Evolutionary conservation across 1,140 invertebrate genomes (phyloP), one percentile per base, ranked within the genome.

Genomic region (Hylaeus volcanicus): DNA sequence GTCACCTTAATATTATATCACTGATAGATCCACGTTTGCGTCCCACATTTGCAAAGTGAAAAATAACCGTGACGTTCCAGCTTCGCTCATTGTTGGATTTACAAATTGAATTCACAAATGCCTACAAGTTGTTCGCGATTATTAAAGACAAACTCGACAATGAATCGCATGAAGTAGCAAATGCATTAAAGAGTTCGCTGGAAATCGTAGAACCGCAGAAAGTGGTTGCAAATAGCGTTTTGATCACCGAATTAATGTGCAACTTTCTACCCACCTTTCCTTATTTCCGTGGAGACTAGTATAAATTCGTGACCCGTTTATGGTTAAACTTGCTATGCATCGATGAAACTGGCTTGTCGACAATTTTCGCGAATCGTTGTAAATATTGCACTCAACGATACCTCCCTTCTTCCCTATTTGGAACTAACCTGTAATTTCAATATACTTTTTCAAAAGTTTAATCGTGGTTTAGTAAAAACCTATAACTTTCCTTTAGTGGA

Each of bases 181-280:
- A 45, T 5, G 5, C 43, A 45, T 45, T 2, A 5, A 45, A 45
- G 43, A 3, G 43, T 45, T 3, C 43, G 6, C 51, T 9, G 51
- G 51, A 11, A 51, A 51, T 51, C 51, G 51, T 51, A 6, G 51
- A 1, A 51, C 51, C 51, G 6, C 9, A 11, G 51, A 2, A 9
- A 9, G 51, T 51, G 6, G 8, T 9, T 2, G 9, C 51, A 51
- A 51, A 51, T 51, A 11, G 9, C 51, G 2, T 37, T 71, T 60
- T 48, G 41, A 56, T 65, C n/a, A 74, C 48, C 51, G 37, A 68
- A 55, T 81, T 48, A 70, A 53, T 37, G 39, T 39, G 1, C 14
- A 61, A 71, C 61, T 79, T 85, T 86, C 72, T 79, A 86, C 64
- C 58, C 43, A 64, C 65, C 51, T 75, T 73, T 72, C 45, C 15